A percentile compares a stretch with the other conserved stretches of the same genome.
phyloP scores from a whole-genome alignment of 1,140 invertebrate genomes.

The Lepidurus apus region DNA sequence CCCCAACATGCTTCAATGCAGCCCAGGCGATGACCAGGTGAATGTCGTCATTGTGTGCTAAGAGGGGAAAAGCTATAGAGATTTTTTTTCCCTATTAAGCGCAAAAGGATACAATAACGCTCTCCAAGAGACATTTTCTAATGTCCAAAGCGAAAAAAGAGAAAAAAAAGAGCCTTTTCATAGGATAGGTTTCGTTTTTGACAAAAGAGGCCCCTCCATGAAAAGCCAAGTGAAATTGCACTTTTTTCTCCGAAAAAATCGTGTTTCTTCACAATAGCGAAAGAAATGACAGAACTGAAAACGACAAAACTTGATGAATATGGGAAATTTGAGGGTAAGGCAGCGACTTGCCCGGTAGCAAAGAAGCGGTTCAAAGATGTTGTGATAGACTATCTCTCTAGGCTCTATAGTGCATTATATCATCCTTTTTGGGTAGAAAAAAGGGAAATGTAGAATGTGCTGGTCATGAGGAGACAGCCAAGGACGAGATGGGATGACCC shows the following conservation, averaged over 20 bases:
- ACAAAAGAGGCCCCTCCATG: no score
- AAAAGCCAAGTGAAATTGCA: no score
- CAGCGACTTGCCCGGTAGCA: no score
- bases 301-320: no score
- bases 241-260: no score
- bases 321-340: no score
- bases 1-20: neutral
- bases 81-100: neutral
- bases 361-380: no score
- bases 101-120: neutral
- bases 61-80: neutral
- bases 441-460: conserved; percentile 11
- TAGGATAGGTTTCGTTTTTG: no score
- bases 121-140: neutral
- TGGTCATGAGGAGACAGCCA: neutral
- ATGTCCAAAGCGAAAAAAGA: neutral
- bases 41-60: neutral
- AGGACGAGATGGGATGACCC: neutral
- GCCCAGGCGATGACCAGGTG: conserved; percentile 6
- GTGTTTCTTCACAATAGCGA: no score
- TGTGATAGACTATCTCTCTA: no score
- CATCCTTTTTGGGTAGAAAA: neutral
- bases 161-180: neutral
- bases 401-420: conserved; percentile 7
- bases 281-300: no score